Evolutionary conservation across 2,797 vertebrate species (phyloP).

Genomic region (Spea hammondii): DNA sequence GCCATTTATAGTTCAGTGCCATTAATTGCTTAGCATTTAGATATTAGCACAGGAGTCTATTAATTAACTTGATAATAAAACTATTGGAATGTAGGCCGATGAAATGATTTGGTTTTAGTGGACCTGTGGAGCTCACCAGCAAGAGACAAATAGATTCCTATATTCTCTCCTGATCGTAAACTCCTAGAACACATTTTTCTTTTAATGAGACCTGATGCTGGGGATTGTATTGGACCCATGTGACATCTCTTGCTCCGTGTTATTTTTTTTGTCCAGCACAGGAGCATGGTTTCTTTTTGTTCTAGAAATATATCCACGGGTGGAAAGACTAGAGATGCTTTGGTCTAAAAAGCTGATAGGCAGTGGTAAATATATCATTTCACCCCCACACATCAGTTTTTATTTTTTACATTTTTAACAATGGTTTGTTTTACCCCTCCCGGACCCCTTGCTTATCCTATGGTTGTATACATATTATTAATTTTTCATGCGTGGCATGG

Average conservation of each 20-base stretch:
- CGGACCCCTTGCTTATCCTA: no score
- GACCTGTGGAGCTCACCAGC: constrained; percentile 44
- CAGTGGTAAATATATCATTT: no score
- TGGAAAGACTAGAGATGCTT: background rate
- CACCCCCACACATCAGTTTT: no score
- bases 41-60: constrained; percentile 78
- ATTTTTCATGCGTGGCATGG: no score
- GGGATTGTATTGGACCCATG: constrained; percentile 29
- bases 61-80: constrained; percentile 86
- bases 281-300: background rate
- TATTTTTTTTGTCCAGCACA: background rate
- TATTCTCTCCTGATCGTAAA: constrained; percentile 31
- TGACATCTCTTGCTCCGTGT: constrained; percentile 21
- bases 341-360: background rate
- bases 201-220: constrained; percentile 38
- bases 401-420: no score
- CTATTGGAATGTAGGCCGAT: constrained; percentile 60
- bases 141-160: constrained; percentile 32
- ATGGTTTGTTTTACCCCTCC: no score
- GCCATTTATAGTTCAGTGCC: constrained; percentile 79
- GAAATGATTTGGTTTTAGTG: constrained; percentile 59
- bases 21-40: constrained; percentile 88
- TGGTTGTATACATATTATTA: no score
- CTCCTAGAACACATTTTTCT: constrained; percentile 38
- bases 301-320: background rate